Evolutionary conservation across 2,113 vertebrate species (phyloP).

Genomic region (Elephantulus edwardii): DNA sequence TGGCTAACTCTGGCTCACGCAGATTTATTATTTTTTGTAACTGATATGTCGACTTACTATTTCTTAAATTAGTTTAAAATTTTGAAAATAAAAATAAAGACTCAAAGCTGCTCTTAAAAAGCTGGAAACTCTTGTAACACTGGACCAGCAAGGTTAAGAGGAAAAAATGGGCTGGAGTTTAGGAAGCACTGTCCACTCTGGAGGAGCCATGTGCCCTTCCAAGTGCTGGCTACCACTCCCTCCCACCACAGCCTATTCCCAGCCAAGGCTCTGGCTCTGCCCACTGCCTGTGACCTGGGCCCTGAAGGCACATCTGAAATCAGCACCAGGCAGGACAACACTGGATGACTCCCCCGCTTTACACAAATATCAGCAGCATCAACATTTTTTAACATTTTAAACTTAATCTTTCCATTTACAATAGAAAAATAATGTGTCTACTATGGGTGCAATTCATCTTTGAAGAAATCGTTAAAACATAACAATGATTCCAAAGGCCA

Average conservation of each 20-base stretch:
- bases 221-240: background rate
- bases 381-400: background rate
- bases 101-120: background rate
- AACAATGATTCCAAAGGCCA: background rate
- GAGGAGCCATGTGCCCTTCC: background rate
- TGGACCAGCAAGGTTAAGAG: background rate
- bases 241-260: background rate
- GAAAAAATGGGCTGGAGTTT: background rate
- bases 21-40: background rate
- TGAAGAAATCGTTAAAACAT: background rate
- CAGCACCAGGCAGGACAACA: slow-evolving; percentile 43
- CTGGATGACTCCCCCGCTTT: background rate
- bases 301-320: slow-evolving; percentile 15
- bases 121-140: background rate
- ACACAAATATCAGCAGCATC: slow-evolving; percentile 28
- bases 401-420: no score
- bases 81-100: background rate
- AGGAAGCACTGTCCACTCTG: fast-evolving
- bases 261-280: background rate
- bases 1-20: background rate
- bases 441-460: background rate
- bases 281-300: background rate
- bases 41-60: background rate
- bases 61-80: background rate
- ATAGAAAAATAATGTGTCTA: background rate